phyloP scores from a whole-genome alignment of 2,888 invertebrate species.

The Molorchus minor region DNA sequence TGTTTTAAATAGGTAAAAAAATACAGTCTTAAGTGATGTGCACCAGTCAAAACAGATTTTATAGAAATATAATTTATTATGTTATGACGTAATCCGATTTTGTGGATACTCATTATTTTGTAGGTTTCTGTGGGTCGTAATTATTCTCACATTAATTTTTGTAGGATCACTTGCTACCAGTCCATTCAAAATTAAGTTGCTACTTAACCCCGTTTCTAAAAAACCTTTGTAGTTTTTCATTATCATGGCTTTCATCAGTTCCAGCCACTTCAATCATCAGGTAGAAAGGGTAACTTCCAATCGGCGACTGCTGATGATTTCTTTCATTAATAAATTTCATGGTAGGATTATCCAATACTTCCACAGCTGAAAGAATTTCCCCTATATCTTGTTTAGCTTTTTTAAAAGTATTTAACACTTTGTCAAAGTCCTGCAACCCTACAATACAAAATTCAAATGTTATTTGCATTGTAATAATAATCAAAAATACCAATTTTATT shows the following conservation, averaged over 20 bases:
- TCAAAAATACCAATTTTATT: too few species aligned
- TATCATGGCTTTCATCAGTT: conserved; percentile 83
- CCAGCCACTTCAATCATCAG: conserved; percentile 88
- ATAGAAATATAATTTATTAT: too few species aligned
- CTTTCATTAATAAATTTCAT: conserved; percentile 72
- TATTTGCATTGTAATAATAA: too few species aligned
- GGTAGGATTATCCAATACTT: conserved; percentile 84
- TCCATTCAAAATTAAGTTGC: conserved; percentile 80
- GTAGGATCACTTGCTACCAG: conserved; percentile 81
- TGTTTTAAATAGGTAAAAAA: too few species aligned
- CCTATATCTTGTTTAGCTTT: conserved; percentile 78
- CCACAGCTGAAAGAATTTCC: conserved; percentile 94
- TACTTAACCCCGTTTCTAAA: conserved; percentile 75
- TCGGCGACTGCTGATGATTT: conserved; percentile 69
- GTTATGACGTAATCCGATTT: too few species aligned
- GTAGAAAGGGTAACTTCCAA: conserved; percentile 79
- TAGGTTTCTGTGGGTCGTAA: too few species aligned
- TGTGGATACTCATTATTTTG: too few species aligned
- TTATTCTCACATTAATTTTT: conserved; percentile 78
- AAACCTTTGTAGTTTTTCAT: conserved; percentile 84
- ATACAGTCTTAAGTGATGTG: too few species aligned
- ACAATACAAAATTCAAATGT: conserved; percentile 32
- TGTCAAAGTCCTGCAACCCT: conserved; percentile 81
- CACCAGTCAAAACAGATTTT: too few species aligned
- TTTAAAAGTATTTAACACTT: conserved; percentile 78